A percentile compares a stretch with the other conserved stretches of the same genome.
These are phyloP conservation scores for Pharmacophagus antenor DNA, from an alignment of 2,888 invertebrate genomes.

Conservation along the genomic window DNA sequence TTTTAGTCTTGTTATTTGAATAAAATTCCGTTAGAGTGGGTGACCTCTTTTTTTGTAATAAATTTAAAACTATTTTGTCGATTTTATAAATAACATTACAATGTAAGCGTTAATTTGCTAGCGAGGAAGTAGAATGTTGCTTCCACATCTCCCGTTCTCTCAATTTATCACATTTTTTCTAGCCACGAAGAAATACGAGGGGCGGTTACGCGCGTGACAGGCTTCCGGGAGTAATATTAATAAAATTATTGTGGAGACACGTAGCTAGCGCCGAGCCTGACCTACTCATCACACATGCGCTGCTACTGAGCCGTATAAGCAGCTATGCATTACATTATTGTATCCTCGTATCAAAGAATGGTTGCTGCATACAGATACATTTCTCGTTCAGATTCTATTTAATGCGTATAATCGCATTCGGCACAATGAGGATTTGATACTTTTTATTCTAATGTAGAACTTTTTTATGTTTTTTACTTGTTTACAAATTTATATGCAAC, in stretches of 20 bases:
- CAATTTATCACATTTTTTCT: slow-evolving; percentile 78
- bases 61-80: background rate
- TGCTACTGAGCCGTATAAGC: slow-evolving; percentile 34
- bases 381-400: slow-evolving; percentile 9
- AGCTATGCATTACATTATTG: slow-evolving; percentile 42
- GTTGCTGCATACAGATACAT: slow-evolving; percentile 21
- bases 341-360: slow-evolving; percentile 20
- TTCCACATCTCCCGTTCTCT: slow-evolving; percentile 73
- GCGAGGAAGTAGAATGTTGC: slow-evolving; percentile 64
- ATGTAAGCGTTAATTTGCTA: slow-evolving; percentile 67
- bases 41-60: background rate
- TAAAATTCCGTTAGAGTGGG: too few species aligned
- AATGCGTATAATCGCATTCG: too few species aligned
- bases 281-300: slow-evolving; percentile 49
- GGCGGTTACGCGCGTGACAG: slow-evolving; percentile 75
- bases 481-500: too few species aligned
- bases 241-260: slow-evolving; percentile 80
- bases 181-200: slow-evolving; percentile 70
- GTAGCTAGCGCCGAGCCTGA: slow-evolving; percentile 54
- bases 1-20: too few species aligned
- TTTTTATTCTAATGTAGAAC: too few species aligned
- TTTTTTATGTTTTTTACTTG: too few species aligned
- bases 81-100: slow-evolving; percentile 36
- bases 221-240: slow-evolving; percentile 77
- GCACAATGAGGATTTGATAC: too few species aligned